These are phyloP conservation scores for Herpailurus yagouaroundi DNA, from an alignment of 2,113 vertebrate genomes.

Conservation along the genomic window DNA sequence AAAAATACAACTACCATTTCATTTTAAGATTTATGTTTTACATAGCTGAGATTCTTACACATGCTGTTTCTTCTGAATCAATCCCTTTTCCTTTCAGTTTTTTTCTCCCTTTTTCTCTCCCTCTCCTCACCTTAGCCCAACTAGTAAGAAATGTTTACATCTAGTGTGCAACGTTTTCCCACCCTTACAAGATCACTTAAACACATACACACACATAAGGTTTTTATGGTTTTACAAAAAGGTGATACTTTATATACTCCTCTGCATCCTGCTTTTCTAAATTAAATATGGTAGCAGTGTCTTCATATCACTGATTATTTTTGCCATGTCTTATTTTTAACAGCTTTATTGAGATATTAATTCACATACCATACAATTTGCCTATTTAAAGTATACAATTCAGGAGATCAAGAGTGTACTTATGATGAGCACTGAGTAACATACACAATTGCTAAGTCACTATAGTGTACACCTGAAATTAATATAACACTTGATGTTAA, in stretches of 20 bases:
- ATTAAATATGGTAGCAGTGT: not conserved
- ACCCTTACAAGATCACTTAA: not conserved
- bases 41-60: not conserved
- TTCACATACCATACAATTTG: not conserved
- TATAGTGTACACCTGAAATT: not conserved
- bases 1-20: not conserved
- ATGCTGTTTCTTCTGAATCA: not conserved
- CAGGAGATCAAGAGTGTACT: not conserved
- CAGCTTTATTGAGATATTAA: not conserved
- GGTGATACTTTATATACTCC: not conserved
- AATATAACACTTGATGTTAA: not conserved
- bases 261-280: not conserved
- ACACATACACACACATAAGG: not conserved
- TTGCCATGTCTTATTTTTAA: not conserved
- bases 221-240: not conserved
- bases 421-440: not conserved
- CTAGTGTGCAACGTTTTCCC: not conserved
- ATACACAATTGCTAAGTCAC: not conserved
- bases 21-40: constrained; percentile 14
- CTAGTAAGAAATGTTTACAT: not conserved
- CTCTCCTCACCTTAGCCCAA: not conserved
- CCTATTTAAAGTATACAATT: not conserved
- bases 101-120: not conserved
- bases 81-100: not conserved
- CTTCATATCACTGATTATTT: not conserved